A percentile compares a stretch with the other conserved stretches of the same genome.
These are phyloP conservation scores for Sylvilagus floridanus DNA, from an alignment of 2,797 vertebrate genomes.

Conservation along the genomic window DNA sequence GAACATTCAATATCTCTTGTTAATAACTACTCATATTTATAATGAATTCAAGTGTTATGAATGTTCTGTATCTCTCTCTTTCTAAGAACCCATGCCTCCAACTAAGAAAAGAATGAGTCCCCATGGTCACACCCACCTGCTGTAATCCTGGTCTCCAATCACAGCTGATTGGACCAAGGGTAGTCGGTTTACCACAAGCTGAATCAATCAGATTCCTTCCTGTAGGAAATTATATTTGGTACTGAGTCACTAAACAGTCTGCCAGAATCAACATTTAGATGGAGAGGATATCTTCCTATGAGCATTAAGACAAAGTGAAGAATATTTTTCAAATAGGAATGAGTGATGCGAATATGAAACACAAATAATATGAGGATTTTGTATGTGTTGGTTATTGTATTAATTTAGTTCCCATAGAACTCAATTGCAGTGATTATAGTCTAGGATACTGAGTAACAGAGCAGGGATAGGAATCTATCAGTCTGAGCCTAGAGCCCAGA, in stretches of 20 bases:
- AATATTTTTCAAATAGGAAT: neutral
- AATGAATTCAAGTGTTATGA: neutral
- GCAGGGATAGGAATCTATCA: neutral
- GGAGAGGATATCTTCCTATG: neutral
- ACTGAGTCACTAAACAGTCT: neutral
- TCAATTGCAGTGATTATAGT: neutral
- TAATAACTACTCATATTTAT: constrained; percentile 14
- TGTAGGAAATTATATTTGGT: neutral
- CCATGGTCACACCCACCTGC: neutral
- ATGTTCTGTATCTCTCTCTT: neutral
- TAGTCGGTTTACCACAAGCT: neutral
- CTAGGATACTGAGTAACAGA: neutral
- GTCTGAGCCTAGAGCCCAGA: neutral
- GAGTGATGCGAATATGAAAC: neutral
- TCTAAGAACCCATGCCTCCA: neutral
- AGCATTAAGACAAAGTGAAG: neutral
- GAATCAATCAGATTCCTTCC: neutral
- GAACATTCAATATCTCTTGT: neutral
- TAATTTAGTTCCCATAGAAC: neutral
- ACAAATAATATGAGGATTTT: neutral
- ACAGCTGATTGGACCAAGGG: neutral
- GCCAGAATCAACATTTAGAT: neutral
- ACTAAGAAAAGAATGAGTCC: neutral
- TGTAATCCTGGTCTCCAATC: neutral
- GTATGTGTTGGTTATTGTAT: neutral